Conservation (phyloP, 2,888 invertebrate species). For the Ennomos erosarius region DNA sequence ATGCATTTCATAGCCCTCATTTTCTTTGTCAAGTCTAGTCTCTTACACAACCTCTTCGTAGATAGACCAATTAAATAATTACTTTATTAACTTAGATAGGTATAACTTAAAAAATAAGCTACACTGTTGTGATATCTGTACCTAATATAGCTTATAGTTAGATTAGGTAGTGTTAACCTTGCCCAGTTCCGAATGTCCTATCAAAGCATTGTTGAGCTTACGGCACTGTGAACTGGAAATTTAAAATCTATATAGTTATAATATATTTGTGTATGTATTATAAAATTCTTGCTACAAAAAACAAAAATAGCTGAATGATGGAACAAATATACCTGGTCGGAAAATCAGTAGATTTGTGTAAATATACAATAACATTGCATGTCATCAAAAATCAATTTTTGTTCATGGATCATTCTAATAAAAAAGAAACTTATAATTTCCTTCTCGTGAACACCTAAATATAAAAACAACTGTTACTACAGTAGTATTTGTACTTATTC, state of each 20-base stretch:
- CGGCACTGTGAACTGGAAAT: not conserved
- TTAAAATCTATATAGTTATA: not conserved
- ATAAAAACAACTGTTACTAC: no score
- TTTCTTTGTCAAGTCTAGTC: not conserved
- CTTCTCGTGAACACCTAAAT: no score
- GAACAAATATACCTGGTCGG: no score
- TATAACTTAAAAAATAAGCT: constrained; percentile 13
- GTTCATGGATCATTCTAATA: no score
- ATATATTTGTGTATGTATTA: constrained; percentile 35
- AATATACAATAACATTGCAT: no score
- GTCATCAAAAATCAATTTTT: no score
- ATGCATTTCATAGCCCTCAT: no score
- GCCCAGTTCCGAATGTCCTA: not conserved
- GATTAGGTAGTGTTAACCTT: not conserved
- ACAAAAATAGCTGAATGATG: no score
- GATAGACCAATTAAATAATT: constrained; percentile 1
- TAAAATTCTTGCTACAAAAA: no score
- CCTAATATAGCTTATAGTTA: constrained; percentile 34
- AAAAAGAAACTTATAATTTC: no score
- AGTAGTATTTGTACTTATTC: no score
- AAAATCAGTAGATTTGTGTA: no score
- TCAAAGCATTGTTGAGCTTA: not conserved
- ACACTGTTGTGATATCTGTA: constrained; percentile 38
- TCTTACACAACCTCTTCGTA: not conserved
- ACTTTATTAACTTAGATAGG: constrained; percentile 11